Evolutionary conservation across 2,113 vertebrate species (phyloP).

Genomic region (Rhynchomys soricoides): DNA sequence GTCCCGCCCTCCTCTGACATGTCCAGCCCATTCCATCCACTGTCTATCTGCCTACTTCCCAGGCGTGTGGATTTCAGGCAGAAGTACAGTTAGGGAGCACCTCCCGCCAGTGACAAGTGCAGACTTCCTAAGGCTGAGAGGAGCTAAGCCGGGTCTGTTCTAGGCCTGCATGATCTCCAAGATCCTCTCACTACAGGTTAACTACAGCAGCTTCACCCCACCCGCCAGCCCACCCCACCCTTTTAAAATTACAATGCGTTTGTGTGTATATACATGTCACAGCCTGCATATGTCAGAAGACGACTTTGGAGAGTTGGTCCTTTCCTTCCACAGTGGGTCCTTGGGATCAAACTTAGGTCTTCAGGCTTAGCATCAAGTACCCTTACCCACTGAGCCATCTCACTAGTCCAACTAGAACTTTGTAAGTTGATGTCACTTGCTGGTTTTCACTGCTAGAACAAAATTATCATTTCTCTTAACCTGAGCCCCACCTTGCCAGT

Average conservation of each 20-base stretch:
- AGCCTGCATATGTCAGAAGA: neutral
- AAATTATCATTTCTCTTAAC: neutral
- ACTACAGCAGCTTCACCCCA: too few species aligned
- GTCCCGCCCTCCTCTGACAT: neutral
- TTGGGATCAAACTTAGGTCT: neutral
- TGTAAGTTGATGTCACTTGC: neutral
- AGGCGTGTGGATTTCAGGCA: neutral
- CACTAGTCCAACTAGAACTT: neutral
- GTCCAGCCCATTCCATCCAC: neutral
- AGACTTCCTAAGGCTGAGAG: too few species aligned
- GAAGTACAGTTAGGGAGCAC: too few species aligned
- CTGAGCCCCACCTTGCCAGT: neutral
- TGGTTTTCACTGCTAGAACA: neutral
- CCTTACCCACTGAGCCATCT: neutral
- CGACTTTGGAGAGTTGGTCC: neutral
- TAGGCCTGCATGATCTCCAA: neutral
- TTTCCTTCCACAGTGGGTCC: neutral
- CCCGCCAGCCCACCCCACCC: too few species aligned
- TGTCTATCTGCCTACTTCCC: neutral
- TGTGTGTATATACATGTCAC: neutral
- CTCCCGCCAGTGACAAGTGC: neutral
- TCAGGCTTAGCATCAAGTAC: neutral
- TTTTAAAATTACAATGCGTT: neutral
- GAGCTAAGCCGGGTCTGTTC: neutral
- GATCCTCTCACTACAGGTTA: neutral